phyloP scores from a whole-genome alignment of 2,888 invertebrate genomes.

The Cylloceria caligata region DNA sequence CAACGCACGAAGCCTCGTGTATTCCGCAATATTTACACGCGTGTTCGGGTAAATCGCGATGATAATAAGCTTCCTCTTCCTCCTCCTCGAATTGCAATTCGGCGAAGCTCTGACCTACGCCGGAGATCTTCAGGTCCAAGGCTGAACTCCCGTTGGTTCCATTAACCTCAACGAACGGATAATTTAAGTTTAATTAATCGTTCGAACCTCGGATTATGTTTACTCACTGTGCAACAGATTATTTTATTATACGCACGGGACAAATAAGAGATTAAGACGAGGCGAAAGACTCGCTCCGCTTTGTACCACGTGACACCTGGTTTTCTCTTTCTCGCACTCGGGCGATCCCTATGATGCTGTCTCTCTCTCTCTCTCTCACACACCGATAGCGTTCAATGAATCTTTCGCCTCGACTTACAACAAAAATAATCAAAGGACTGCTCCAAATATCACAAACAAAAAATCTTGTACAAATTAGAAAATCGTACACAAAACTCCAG shows the following conservation, averaged over 20 bases:
- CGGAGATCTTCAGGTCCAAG: slow-evolving; percentile 87
- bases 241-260: not conserved
- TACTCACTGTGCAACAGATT: not conserved
- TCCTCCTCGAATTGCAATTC: slow-evolving; percentile 98
- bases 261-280: not conserved
- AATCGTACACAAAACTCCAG: not conserved
- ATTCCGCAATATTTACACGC: slow-evolving; percentile 99
- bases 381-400: too few species aligned
- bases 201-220: not conserved
- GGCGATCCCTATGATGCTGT: too few species aligned
- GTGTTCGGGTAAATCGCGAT: slow-evolving; percentile 96
- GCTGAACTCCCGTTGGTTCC: slow-evolving; percentile 87
- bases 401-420: too few species aligned
- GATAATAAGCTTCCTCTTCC: slow-evolving; percentile 95
- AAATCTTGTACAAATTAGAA: not conserved
- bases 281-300: too few species aligned
- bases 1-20: slow-evolving; percentile 98
- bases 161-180: slow-evolving; percentile 87
- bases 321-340: too few species aligned
- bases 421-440: not conserved
- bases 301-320: too few species aligned
- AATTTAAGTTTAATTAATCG: slow-evolving; percentile 64
- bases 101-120: slow-evolving; percentile 90
- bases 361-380: too few species aligned
- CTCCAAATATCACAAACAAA: too few species aligned